Evolutionary conservation across 2,888 invertebrate species (phyloP).

Genomic region (Coelinius sp.): DNA sequence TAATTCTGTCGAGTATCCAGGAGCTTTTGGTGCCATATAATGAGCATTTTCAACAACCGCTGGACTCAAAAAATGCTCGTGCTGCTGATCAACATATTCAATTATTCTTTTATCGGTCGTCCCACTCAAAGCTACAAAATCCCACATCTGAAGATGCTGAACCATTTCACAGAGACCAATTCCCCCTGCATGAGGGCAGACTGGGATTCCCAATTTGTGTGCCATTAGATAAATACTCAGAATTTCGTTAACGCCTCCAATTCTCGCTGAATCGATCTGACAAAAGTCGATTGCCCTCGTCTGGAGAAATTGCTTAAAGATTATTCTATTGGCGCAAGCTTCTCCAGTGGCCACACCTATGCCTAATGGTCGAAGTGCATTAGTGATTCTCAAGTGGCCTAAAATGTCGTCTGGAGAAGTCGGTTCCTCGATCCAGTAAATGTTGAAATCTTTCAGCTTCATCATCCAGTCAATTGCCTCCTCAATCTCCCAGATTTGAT

Average conservation of each 20-base stretch:
- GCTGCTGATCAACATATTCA: slow-evolving; percentile 92
- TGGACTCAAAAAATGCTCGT: slow-evolving; percentile 88
- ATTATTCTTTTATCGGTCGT: slow-evolving; percentile 81
- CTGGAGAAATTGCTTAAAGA: slow-evolving; percentile 93
- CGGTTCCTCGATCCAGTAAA: slow-evolving; percentile 93
- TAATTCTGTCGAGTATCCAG: slow-evolving; percentile 89
- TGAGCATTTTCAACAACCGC: slow-evolving; percentile 78
- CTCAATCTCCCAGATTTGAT: slow-evolving; percentile 90
- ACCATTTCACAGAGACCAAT: slow-evolving; percentile 95
- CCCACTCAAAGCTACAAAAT: slow-evolving; percentile 82
- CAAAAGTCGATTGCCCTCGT: slow-evolving; percentile 87
- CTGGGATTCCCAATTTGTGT: slow-evolving; percentile 88
- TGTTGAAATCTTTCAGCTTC: slow-evolving; percentile 80
- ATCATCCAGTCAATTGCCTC: slow-evolving; percentile 91
- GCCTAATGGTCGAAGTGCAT: slow-evolving; percentile 80
- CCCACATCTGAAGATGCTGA: slow-evolving; percentile 92
- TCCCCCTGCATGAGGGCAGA: slow-evolving; percentile 96
- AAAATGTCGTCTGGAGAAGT: slow-evolving; percentile 92
- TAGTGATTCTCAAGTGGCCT: slow-evolving; percentile 86
- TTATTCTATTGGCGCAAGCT: slow-evolving; percentile 91
- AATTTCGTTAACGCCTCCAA: slow-evolving; percentile 91
- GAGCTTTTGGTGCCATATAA: slow-evolving; percentile 83
- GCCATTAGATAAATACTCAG: slow-evolving; percentile 92
- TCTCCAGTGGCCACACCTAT: slow-evolving; percentile 94
- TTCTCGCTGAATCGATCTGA: slow-evolving; percentile 91